phyloP scores from a whole-genome alignment of 2,888 invertebrate species.

The Gryllus longicercus region DNA sequence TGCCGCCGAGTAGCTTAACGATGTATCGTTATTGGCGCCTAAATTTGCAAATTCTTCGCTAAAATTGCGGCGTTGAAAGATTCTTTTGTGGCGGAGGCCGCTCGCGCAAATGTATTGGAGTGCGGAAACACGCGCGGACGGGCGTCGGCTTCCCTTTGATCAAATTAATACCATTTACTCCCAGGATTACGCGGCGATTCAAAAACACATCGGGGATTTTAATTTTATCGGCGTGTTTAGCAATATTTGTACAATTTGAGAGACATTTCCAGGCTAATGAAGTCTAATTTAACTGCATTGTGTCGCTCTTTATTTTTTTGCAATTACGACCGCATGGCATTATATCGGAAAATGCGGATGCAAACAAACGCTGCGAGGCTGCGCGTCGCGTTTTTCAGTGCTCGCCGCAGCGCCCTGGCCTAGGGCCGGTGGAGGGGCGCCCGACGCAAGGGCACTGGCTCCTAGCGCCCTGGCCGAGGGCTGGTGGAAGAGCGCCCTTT shows the following conservation, averaged over 20 bases:
- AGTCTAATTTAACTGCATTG: slow-evolving; percentile 7
- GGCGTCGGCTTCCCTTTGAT: background rate
- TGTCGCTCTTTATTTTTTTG: slow-evolving; percentile 11
- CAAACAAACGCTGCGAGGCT: background rate
- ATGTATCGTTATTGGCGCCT: background rate
- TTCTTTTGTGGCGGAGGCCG: background rate
- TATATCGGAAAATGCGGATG: slow-evolving; percentile 1
- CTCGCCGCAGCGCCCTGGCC: too few relatives aligned
- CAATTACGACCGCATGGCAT: slow-evolving; percentile 7
- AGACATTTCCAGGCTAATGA: slow-evolving; percentile 10
- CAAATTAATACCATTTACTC: slow-evolving; percentile 17
- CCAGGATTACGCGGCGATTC: slow-evolving; percentile 17
- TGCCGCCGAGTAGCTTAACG: background rate
- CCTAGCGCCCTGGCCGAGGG: too few relatives aligned
- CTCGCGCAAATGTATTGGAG: background rate
- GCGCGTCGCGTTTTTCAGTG: background rate
- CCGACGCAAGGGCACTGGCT: too few relatives aligned
- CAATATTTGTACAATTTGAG: slow-evolving; percentile 10
- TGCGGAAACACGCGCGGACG: background rate
- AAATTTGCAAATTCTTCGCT: background rate
- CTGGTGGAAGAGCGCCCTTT: too few relatives aligned
- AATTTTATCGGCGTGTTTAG: slow-evolving; percentile 8
- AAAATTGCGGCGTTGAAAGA: slow-evolving; percentile 17
- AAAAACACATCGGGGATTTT: slow-evolving; percentile 17
- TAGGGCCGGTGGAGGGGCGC: too few relatives aligned